phyloP scores from a whole-genome alignment of 2,797 vertebrate species.

The Tapera naevia region DNA sequence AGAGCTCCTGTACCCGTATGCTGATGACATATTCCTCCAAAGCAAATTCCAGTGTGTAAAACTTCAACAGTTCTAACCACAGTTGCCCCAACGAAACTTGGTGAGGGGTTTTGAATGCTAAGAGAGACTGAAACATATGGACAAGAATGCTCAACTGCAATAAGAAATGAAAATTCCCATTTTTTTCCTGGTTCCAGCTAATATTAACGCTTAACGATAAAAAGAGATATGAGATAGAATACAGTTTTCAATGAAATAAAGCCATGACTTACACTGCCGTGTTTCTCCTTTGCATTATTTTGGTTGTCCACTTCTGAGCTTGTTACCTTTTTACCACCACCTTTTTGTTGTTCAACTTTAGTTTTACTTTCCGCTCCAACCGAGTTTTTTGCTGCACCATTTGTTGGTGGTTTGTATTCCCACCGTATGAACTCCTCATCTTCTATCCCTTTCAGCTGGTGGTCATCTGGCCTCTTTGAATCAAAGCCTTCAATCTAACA shows the following conservation, averaged over 20 bases:
- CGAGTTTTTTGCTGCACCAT: conserved; percentile 80
- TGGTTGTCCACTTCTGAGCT: conserved; percentile 73
- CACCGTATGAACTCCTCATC: conserved; percentile 86
- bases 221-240: conserved; percentile 3
- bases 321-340: conserved; percentile 70
- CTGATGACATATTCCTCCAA: conserved; percentile 96
- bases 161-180: not conserved
- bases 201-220: conserved; percentile 13
- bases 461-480: conserved; percentile 90
- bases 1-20: conserved; percentile 89
- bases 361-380: conserved; percentile 78
- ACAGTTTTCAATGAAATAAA: conserved; percentile 3
- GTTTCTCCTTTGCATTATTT: conserved; percentile 76
- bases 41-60: conserved; percentile 98
- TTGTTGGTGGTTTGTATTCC: conserved; percentile 86
- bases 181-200: not conserved
- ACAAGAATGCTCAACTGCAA: conserved; percentile 20
- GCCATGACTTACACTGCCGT: conserved; percentile 85
- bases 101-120: conserved; percentile 79
- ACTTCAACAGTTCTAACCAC: conserved; percentile 95
- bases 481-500: conserved; percentile 92
- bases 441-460: conserved; percentile 88
- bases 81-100: conserved; percentile 87
- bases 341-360: conserved; percentile 82
- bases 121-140: conserved; percentile 79